These are phyloP conservation scores for Peromyscus aztecus DNA, from an alignment of 2,797 vertebrate species.

Conservation along the genomic window DNA sequence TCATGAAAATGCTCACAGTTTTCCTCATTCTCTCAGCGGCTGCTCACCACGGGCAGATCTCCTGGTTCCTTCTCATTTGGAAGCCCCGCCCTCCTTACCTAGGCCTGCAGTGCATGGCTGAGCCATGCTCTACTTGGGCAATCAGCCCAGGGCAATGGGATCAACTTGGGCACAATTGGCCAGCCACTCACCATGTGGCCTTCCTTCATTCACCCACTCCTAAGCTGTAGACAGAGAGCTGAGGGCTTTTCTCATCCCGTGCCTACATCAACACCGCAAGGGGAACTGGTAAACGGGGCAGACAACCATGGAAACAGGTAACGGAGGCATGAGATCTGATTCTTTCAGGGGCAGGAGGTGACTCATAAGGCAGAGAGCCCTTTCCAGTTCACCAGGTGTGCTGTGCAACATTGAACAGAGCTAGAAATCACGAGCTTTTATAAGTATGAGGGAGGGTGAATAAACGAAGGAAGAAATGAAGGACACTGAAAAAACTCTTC, in stretches of 20 bases:
- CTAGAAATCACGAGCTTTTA: neutral
- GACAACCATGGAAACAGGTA: neutral
- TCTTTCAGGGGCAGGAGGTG: neutral
- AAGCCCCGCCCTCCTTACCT: rapidly evolving
- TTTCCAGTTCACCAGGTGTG: neutral
- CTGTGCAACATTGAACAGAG: neutral
- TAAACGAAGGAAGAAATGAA: neutral
- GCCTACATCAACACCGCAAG: neutral
- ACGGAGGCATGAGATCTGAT: neutral
- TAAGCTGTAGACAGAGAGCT: rapidly evolving
- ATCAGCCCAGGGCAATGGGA: neutral
- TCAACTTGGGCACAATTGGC: neutral
- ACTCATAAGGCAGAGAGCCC: neutral
- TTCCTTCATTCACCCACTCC: neutral
- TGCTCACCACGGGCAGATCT: neutral
- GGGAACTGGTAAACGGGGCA: neutral
- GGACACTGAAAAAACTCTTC: neutral
- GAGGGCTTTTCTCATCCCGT: neutral
- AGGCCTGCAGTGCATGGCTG: rapidly evolving
- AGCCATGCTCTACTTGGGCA: neutral
- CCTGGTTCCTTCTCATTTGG: neutral
- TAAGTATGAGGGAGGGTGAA: neutral
- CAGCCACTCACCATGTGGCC: neutral
- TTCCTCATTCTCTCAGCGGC: neutral
- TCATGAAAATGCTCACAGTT: neutral